Conservation (phyloP, 2,888 invertebrate species). For the Ophraella communa region DNA sequence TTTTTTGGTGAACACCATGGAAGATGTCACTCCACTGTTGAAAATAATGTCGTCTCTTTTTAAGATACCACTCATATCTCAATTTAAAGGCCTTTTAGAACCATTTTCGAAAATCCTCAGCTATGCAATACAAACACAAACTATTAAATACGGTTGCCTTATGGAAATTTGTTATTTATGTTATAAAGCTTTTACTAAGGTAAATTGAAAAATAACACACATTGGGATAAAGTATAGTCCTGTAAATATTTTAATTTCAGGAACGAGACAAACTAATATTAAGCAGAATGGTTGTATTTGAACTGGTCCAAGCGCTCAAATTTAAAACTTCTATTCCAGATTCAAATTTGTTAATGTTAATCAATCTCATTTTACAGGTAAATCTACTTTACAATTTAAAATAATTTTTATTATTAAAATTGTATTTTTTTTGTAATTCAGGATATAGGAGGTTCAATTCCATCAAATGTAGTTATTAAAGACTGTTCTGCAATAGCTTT, state of each 20-base stretch:
- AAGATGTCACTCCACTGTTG: slow-evolving; percentile 73
- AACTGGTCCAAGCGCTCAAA: slow-evolving; percentile 93
- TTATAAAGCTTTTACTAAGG: slow-evolving; percentile 84
- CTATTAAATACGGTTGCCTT: slow-evolving; percentile 78
- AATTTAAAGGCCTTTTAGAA: slow-evolving; percentile 87
- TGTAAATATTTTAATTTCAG: slow-evolving; percentile 54
- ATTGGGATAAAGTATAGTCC: neutral
- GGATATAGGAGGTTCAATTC: slow-evolving; percentile 89
- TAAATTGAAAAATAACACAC: slow-evolving; percentile 48
- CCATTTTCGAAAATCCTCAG: slow-evolving; percentile 95
- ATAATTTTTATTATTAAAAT: neutral
- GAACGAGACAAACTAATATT: slow-evolving; percentile 94
- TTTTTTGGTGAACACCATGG: slow-evolving; percentile 72
- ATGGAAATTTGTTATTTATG: slow-evolving; percentile 90
- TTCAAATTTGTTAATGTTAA: slow-evolving; percentile 89
- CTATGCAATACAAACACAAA: slow-evolving; percentile 89
- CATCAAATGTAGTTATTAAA: slow-evolving; percentile 74
- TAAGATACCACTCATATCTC: slow-evolving; percentile 82
- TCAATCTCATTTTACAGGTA: slow-evolving; percentile 86
- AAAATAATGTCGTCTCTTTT: slow-evolving; percentile 81
- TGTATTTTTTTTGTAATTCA: slow-evolving; percentile 43
- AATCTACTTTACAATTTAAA: slow-evolving; percentile 20
- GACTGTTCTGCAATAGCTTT: slow-evolving; percentile 60
- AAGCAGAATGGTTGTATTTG: slow-evolving; percentile 90
- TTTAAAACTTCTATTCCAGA: slow-evolving; percentile 95